Base-by-base conservation (phyloP, 2,888 invertebrate species). In the Tuta absoluta region DNA sequence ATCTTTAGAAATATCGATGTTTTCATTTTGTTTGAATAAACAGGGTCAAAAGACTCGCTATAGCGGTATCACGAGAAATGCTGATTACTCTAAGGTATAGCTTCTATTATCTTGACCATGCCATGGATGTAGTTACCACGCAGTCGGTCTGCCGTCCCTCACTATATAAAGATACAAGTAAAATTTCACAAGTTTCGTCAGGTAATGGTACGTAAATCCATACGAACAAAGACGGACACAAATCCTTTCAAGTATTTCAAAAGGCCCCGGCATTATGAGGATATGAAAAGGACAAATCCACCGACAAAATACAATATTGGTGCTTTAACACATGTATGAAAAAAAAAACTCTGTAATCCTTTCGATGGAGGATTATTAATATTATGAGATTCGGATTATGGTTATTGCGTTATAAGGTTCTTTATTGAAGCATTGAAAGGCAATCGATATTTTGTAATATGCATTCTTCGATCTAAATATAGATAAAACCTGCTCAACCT, bases 231-330 rank as follows among this genome's bases (percentile, higher is more conserved):
- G 75, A 77, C 74, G 71, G 70, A 72, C 71, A 74, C 72, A 63
- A 78, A 81, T 79, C 81, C 80, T 78, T 80, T 71, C 73, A 71
- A 76, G 80, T 78, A 79, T 77, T 72, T 80, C 81, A 85, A 85
- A 84, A 82, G 75, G 75, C 69, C 74, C 73, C 77, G 74, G 74
- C 76, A 76, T 77, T 79, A 77, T 53, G 63, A 72, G 78, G 75
- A 76, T 76, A 75, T 81, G 76, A 80, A 82, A 53, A 80, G 76
- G 77, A 73, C 76, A 72, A 77, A 38, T 21, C 21, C 23, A 38
- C 38, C 58, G 58, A 58, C 58, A 58, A 58, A 56, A 24, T 23
- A 23, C n/a, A 5, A 58, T 37, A 38, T 37, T 58, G 33, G 7
- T 33, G 58, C 17, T 28, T 8, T 28, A 2, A 19, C 10, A 38